Base-by-base conservation (phyloP, 2,797 vertebrate genomes). In the Bradypus variegatus region DNA sequence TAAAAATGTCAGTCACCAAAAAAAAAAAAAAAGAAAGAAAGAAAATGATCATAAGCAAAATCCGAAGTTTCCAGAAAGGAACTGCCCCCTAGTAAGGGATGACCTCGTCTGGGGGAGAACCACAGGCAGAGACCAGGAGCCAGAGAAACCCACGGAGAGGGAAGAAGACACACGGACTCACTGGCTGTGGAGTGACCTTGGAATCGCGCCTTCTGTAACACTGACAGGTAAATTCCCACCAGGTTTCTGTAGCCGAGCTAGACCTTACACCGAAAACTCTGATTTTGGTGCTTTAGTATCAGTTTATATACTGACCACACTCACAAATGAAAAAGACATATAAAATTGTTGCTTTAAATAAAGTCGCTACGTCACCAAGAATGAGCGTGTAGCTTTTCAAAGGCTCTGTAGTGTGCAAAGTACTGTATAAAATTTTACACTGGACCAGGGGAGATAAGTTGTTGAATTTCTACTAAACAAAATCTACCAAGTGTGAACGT, bases 261-360 rank as follows among this genome's bases (percentile, higher is more conserved):
- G 14, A 88, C 6, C 90, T 92, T 90, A 82, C n/a, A 91, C 62
- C 70, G 36, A 23, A 92, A 93, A 92, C 53, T 77, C 50, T 94
- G 4, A 69, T 60, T 78, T 38, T 87, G 48, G 93, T 93, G 80
- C 60, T 91, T 92, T 89, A 58, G 41, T 75, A 90, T 10, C 38
- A 91, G 19, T 87, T 95, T 90, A 83, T 79, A 92, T 33, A 72
- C 25, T 91, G 1, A 10, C 91, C 31, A 79, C 91, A 73, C 15
- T 18, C 1, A 0, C 8, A 11, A 80, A 89, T 94, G 55, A 93
- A 86, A 94, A 88, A 53, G 45, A 70, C n/a, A n/a, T 50, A 29
- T 41, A 60, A 75, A 76, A 55, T 58, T 38, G 91, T 70, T n/a
- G 73, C 53, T 95, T 92, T 93, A 92, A 95, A 80, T 14, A 65